Conservation (phyloP, 92 coral and sea anemone species). For the Epizoanthus stellaris region DNA sequence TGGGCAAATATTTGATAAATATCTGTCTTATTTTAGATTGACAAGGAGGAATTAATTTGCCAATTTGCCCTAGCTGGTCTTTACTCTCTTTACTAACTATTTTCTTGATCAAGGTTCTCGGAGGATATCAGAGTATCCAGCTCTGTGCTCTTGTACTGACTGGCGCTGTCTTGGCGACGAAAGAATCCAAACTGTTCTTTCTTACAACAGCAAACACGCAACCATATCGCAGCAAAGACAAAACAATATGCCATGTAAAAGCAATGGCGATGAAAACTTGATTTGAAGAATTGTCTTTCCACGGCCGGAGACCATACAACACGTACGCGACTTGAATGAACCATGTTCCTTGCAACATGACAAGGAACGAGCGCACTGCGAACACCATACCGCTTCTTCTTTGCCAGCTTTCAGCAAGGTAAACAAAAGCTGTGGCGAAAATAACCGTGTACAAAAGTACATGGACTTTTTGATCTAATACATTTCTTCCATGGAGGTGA, state of each 20-base stretch:
- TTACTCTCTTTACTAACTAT: too few species aligned
- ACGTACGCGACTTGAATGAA: slow-evolving; percentile 70
- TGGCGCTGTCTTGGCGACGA: background rate
- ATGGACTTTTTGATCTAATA: slow-evolving; percentile 57
- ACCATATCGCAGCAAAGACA: background rate
- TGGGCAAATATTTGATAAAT: too few species aligned
- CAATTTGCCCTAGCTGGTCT: too few species aligned
- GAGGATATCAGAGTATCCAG: background rate
- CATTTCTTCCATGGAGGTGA: slow-evolving; percentile 64
- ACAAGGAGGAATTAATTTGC: too few species aligned
- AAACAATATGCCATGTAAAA: slow-evolving; percentile 66
- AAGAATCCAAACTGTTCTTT: background rate
- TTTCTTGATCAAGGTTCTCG: too few species aligned
- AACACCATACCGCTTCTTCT: slow-evolving; percentile 48
- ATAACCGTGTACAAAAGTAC: slow-evolving; percentile 47
- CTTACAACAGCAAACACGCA: background rate
- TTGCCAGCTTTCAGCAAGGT: slow-evolving; percentile 65
- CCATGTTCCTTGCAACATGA: slow-evolving; percentile 71
- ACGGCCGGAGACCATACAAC: slow-evolving; percentile 58
- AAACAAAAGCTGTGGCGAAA: slow-evolving; percentile 49
- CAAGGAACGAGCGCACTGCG: slow-evolving; percentile 48
- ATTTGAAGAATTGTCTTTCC: slow-evolving; percentile 58
- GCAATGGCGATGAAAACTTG: slow-evolving; percentile 55
- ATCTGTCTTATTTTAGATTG: too few species aligned
- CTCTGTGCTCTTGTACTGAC: background rate